Base-by-base conservation (phyloP, 2,888 invertebrate genomes). In the Ischnura elegans region DNA sequence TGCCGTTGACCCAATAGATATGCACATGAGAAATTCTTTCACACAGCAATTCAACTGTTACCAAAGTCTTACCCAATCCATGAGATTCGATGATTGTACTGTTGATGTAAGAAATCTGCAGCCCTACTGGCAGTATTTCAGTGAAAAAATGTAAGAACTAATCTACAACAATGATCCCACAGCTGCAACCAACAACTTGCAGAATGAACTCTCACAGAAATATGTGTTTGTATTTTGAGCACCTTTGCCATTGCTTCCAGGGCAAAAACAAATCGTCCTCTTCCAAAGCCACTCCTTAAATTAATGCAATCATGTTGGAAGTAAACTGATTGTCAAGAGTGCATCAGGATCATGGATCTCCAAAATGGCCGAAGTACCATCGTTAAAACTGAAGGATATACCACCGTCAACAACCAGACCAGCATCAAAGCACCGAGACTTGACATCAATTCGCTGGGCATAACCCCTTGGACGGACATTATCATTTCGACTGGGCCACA, bases 321-420 rank as follows among this genome's bases (percentile, higher is more conserved):
- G 61, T 25, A 96, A 95, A 94, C 95, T 95, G 94, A 98, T 97
- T 3, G 99, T 99, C 95, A 98, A 97, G 0, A 99, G 96, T 0
- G 98, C 97, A 96, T 99, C 99, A 95, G 98, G 98, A 0, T 98
- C 98, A 94, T 97, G 96, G 47, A 98, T 97, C 96, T 99, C 98
- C 25, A 99, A 96, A 16, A 97, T 96, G 0, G 98, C 99, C 94
- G 98, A 97, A 0, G 99, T 98, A 1, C 99, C 99, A 95, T 99
- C 98, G 96, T 99, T 99, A 96, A 99, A 99, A 0, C 98, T 97
- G 95, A 98, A 98, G 0, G 98, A 98, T 29, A 99, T 97, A 94
- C 99, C 98, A 46, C 99, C 99, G 96, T 99, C 99, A 43, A 99
- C 97, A 0, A 99, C 99, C 36, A 99, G 96, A 95, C 98, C 98